phyloP scores from a whole-genome alignment of 2,797 vertebrate species.

The Ptychadena robeensis region DNA sequence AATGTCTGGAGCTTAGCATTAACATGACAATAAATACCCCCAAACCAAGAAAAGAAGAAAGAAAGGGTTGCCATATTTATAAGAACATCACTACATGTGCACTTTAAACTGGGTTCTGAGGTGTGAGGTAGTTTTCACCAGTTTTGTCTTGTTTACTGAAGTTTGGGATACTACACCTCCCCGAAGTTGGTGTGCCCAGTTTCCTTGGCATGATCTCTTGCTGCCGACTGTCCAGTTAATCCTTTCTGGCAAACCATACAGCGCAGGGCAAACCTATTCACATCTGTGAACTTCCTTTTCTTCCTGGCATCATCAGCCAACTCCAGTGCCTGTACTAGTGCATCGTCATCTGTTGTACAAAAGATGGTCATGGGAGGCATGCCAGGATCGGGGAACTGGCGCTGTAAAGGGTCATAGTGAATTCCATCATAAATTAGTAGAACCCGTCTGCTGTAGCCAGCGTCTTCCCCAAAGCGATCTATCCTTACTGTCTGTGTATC shows the following conservation, averaged over 20 bases:
- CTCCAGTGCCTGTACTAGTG: conserved; percentile 92
- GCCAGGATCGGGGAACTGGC: conserved; percentile 77
- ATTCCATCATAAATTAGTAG: conserved; percentile 97
- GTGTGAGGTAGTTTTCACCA: conserved; percentile 74
- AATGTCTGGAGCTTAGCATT: neutral
- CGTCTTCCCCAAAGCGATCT: conserved; percentile 95
- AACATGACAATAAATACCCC: neutral
- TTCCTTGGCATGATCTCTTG: conserved; percentile 94
- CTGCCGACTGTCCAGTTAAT: conserved; percentile 93
- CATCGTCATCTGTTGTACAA: conserved; percentile 85
- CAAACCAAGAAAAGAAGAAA: neutral
- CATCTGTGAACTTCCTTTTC: conserved; percentile 94
- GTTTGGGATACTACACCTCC: conserved; percentile 82
- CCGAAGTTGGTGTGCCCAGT: conserved; percentile 97
- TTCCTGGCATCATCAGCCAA: conserved; percentile 91
- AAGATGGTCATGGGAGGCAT: conserved; percentile 92
- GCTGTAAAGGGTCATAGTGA: conserved; percentile 94
- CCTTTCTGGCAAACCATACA: conserved; percentile 97
- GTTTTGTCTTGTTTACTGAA: conserved; percentile 47
- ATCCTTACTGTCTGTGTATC: conserved; percentile 97
- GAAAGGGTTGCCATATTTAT: neutral
- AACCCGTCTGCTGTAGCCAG: conserved; percentile 88
- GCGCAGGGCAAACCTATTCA: conserved; percentile 90
- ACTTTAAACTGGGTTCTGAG: conserved; percentile 27
- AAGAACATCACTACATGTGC: neutral